These are phyloP conservation scores for Syngnathoides biaculeatus DNA, from an alignment of 2,113 vertebrate species.

Conservation along the genomic window DNA sequence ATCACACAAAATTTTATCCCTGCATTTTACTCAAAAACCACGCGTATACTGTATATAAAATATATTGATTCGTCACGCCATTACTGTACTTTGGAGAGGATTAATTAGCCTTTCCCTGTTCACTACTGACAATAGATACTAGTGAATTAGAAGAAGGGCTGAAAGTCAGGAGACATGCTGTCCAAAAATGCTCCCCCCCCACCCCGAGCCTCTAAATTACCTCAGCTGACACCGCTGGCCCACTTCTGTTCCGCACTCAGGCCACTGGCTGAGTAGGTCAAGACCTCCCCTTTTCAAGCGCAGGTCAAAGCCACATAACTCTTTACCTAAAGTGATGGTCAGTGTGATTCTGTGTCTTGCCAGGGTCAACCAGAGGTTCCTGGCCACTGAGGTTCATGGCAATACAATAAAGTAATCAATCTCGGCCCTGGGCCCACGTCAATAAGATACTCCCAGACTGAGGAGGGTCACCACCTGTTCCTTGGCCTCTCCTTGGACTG, in stretches of 20 bases:
- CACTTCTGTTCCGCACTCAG: conserved; percentile 45
- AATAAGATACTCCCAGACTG: conserved; percentile 72
- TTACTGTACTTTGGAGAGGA: conserved; percentile 62
- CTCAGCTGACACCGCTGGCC: conserved; percentile 51
- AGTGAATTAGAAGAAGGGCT: conserved; percentile 49
- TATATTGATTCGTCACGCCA: conserved; percentile 50
- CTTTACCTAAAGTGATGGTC: conserved; percentile 78
- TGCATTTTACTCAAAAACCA: too few species aligned
- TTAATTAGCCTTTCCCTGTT: conserved; percentile 55
- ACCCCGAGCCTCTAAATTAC: conserved; percentile 70
- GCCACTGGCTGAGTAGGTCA: conserved; percentile 61
- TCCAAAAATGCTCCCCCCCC: conserved; percentile 43
- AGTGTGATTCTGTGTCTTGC: conserved; percentile 54
- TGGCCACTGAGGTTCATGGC: conserved; percentile 72
- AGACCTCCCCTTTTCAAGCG: conserved; percentile 63
- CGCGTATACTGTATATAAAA: too few species aligned
- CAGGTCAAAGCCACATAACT: conserved; percentile 78
- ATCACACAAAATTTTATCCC: too few species aligned
- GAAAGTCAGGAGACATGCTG: conserved; percentile 48
- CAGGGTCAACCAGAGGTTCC: conserved; percentile 73
- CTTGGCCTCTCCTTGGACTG: conserved; percentile 70
- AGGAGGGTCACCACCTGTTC: conserved; percentile 75
- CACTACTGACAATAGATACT: conserved; percentile 55
- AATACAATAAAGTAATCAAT: conserved; percentile 81
- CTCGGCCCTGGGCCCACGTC: conserved; percentile 62